phyloP scores from a whole-genome alignment of 92 coral and sea anemone species.

The Porites divaricata region DNA sequence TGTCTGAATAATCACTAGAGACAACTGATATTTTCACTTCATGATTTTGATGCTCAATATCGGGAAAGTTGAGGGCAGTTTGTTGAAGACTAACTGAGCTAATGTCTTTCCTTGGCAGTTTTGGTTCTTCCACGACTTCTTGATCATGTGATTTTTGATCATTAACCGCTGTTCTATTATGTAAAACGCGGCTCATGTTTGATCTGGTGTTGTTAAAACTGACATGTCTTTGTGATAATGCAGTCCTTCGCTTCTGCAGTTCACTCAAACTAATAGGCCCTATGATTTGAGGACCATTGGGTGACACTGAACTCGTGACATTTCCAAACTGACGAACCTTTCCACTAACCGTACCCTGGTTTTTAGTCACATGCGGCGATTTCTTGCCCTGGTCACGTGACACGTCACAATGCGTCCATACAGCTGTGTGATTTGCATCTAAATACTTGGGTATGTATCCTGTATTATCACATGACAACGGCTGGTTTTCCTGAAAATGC shows the following conservation, averaged over 20 bases:
- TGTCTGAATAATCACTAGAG: neutral
- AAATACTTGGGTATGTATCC: neutral
- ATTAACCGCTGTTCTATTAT: neutral
- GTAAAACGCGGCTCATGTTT: neutral
- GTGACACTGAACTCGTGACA: neutral
- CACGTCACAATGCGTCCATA: neutral
- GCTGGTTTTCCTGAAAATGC: neutral
- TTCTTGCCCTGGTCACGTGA: neutral
- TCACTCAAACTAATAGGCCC: slow-evolving; percentile 16
- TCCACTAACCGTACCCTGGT: neutral
- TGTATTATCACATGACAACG: neutral
- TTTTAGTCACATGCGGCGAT: neutral
- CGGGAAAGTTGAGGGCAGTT: neutral
- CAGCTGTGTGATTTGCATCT: neutral
- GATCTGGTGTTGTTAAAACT: neutral
- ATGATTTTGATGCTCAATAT: neutral
- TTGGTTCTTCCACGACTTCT: neutral
- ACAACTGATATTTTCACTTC: neutral
- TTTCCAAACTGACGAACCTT: neutral
- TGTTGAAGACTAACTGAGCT: neutral
- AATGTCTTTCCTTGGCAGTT: neutral
- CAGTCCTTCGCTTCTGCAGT: slow-evolving; percentile 10
- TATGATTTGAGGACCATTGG: neutral
- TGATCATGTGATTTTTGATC: neutral
- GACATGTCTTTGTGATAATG: neutral